Percentiles rank a stretch among this genome's conserved stretches.
Evolutionary conservation across 92 coral and sea anemone genomes (phyloP).

Genomic region (Micromussa lordhowensis): DNA sequence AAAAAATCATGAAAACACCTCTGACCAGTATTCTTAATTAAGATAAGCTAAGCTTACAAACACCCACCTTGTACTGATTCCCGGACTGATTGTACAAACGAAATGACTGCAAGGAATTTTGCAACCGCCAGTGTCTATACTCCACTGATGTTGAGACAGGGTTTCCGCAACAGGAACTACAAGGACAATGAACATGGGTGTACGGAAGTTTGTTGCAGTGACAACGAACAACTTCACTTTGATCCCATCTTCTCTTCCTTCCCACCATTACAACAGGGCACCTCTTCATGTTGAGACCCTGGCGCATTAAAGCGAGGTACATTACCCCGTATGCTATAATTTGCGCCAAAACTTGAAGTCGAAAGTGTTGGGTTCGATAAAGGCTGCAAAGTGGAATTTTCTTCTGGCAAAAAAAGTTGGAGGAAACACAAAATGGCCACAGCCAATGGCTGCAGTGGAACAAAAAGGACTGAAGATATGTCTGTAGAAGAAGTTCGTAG

Average conservation of each 20-base stretch:
- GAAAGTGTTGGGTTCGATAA: neutral
- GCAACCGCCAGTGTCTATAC: conserved; percentile 6
- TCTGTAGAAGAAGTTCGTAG: neutral
- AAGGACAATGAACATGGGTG: conserved; percentile 50
- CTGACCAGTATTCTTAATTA: too few species aligned
- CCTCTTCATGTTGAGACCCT: neutral
- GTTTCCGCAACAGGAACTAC: conserved; percentile 25
- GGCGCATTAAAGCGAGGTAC: conserved; percentile 19
- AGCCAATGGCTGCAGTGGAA: too few species aligned
- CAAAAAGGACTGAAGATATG: neutral
- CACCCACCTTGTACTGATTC: too few species aligned
- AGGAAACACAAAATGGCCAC: neutral
- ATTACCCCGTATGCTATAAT: neutral
- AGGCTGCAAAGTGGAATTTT: too few species aligned
- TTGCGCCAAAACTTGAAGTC: conserved; percentile 11
- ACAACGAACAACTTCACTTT: conserved; percentile 39
- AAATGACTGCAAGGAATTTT: conserved; percentile 7
- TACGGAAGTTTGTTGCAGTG: conserved; percentile 43
- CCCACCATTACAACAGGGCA: neutral
- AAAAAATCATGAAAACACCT: too few species aligned
- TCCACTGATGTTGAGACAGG: conserved; percentile 48
- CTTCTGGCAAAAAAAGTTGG: neutral
- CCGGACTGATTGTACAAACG: neutral
- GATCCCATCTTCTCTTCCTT: conserved; percentile 42
- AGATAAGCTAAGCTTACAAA: too few species aligned